Conservation (phyloP, 1,140 invertebrate species). For the Camponotus floridanus region DNA sequence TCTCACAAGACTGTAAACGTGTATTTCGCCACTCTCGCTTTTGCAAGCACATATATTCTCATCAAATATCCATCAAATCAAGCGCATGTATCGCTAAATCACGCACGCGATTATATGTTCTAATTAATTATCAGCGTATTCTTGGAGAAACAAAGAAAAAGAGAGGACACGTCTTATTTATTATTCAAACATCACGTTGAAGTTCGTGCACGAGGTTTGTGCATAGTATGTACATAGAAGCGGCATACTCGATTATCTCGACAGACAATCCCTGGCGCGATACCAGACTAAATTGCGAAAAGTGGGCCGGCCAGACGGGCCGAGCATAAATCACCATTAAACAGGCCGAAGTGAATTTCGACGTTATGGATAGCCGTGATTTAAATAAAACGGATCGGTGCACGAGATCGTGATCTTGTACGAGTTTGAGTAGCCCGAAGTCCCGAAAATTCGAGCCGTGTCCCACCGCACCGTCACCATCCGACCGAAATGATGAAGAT, state of each 20-base stretch:
- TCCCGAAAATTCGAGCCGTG: slow-evolving; percentile 34
- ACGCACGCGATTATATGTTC: neutral
- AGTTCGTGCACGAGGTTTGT: slow-evolving; percentile 18
- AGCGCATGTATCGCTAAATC: neutral
- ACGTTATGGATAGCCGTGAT: slow-evolving; percentile 69
- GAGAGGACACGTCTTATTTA: slow-evolving; percentile 39
- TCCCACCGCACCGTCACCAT: slow-evolving; percentile 16
- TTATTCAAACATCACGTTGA: slow-evolving; percentile 38
- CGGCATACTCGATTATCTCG: slow-evolving; percentile 44
- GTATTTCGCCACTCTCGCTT: neutral
- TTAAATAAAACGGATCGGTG: slow-evolving; percentile 67
- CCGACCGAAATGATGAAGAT: slow-evolving; percentile 72
- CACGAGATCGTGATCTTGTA: slow-evolving; percentile 22
- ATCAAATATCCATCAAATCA: neutral
- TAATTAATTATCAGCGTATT: slow-evolving; percentile 28
- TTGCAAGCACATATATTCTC: neutral
- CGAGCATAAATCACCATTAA: slow-evolving; percentile 74
- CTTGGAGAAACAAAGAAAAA: neutral
- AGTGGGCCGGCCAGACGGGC: slow-evolving; percentile 24
- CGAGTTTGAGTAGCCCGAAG: slow-evolving; percentile 24
- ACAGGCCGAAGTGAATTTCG: slow-evolving; percentile 38
- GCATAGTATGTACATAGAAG: slow-evolving; percentile 5
- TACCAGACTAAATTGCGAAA: slow-evolving; percentile 53
- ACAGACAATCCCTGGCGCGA: slow-evolving; percentile 45
- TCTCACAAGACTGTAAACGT: slow-evolving; percentile 42